Percentiles rank a stretch among this genome's conserved stretches.
Conservation (phyloP, 2,797 vertebrate genomes). For the Amniataba percoides region DNA sequence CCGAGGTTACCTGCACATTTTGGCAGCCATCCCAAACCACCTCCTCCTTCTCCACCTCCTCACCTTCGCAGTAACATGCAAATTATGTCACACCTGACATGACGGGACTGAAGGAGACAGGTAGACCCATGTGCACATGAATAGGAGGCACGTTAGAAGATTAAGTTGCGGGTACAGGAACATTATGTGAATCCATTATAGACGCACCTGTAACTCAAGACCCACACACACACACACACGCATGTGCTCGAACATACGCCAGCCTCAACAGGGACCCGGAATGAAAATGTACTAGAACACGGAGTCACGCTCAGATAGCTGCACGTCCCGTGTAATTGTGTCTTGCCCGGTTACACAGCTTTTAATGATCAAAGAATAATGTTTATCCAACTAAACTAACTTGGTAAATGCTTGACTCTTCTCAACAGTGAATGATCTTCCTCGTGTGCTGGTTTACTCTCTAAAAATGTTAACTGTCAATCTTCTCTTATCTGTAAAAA, state of each 20-base stretch:
- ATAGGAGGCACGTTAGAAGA: neutral
- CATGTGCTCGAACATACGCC: slow-evolving; percentile 1
- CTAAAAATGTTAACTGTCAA: neutral
- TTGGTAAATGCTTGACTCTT: slow-evolving; percentile 8
- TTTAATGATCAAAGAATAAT: neutral
- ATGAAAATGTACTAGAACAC: neutral
- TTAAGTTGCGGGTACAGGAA: neutral
- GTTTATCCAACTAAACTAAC: neutral
- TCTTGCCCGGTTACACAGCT: neutral
- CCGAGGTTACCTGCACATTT: neutral
- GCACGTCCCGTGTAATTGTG: neutral
- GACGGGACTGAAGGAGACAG: neutral
- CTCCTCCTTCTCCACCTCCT: too few species aligned
- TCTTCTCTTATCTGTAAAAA: neutral
- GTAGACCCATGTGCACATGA: too few species aligned
- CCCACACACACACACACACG: neutral
- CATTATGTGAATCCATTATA: neutral
- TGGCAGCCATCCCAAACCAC: neutral
- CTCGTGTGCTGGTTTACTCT: neutral
- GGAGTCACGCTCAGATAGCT: neutral
- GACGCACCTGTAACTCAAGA: neutral
- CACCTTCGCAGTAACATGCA: neutral
- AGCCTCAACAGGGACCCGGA: neutral
- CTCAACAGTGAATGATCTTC: slow-evolving; percentile 1
- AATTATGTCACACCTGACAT: neutral